A percentile compares a stretch with the other conserved stretches of the same genome.
phyloP scores from a whole-genome alignment of 2,797 vertebrate species.

The Phrynocephalus forsythii region DNA sequence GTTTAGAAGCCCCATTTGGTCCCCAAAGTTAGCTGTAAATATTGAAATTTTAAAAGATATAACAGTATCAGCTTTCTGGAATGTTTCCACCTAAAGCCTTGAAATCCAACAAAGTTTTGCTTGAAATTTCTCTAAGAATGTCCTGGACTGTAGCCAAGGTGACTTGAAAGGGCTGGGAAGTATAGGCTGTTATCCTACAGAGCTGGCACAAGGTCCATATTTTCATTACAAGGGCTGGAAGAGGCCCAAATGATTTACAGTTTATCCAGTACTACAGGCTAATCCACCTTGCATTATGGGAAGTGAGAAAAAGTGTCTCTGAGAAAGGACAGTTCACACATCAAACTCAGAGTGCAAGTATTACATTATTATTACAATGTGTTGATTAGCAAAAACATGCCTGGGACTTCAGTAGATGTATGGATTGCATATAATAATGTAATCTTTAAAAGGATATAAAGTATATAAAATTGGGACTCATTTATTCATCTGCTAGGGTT shows the following conservation, averaged over 20 bases:
- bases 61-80: constrained; percentile 33
- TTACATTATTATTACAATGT: not conserved
- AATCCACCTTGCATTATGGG: not conserved
- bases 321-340: constrained; percentile 4
- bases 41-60: constrained; percentile 31
- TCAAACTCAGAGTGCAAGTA: not conserved
- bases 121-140: constrained; percentile 41
- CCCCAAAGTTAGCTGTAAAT: constrained; percentile 36
- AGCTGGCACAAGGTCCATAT: constrained; percentile 2
- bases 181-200: constrained; percentile 26
- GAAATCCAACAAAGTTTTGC: constrained; percentile 40
- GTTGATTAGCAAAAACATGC: not conserved
- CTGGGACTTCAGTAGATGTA: not conserved
- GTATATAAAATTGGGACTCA: not conserved
- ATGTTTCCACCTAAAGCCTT: constrained; percentile 27
- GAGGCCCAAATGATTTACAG: not conserved
- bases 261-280: constrained; percentile 13
- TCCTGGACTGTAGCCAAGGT: constrained; percentile 15
- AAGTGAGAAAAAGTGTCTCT: constrained; percentile 16
- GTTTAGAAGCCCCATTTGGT: constrained; percentile 21
- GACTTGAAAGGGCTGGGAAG: constrained; percentile 28
- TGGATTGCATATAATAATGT: not conserved
- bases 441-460: too few relatives aligned
- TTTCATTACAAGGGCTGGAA: constrained; percentile 42
- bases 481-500: not conserved